Conservation (phyloP, 2,888 invertebrate species). For the Scaptodrosophila latifasciaeformis region DNA sequence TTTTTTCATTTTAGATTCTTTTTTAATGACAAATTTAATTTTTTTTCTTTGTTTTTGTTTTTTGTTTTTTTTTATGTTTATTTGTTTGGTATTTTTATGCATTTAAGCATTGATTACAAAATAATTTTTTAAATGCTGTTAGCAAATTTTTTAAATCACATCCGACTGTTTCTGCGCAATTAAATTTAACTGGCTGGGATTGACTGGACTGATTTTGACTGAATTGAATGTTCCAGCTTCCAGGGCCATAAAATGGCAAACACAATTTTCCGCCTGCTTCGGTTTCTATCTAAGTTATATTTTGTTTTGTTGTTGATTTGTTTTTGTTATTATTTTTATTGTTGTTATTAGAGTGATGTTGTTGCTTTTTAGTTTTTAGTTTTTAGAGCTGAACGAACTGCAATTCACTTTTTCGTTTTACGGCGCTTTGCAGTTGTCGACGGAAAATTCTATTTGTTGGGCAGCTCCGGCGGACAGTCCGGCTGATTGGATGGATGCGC, state of each 20-base stretch:
- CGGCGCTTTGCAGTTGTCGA: conserved; percentile 72
- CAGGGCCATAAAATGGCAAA: background rate
- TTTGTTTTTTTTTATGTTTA: conserved; percentile 26
- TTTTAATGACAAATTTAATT: conserved; percentile 18
- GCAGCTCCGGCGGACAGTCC: conserved; percentile 94
- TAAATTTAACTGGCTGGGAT: too few species aligned
- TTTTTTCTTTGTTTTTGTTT: conserved; percentile 17
- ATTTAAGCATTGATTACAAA: conserved; percentile 47
- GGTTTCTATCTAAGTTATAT: conserved; percentile 17
- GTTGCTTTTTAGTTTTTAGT: conserved; percentile 20
- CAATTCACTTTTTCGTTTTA: conserved; percentile 71
- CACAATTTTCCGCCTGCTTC: background rate
- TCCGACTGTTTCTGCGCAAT: conserved; percentile 51
- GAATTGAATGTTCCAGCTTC: conserved; percentile 11
- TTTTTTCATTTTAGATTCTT: conserved; percentile 11
- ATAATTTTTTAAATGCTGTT: conserved; percentile 60
- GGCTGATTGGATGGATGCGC: conserved; percentile 95
- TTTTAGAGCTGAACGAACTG: conserved; percentile 50
- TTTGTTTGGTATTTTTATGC: conserved; percentile 54
- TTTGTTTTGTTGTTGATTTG: conserved; percentile 4
- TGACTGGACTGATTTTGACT: too few species aligned
- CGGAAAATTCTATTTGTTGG: conserved; percentile 79
- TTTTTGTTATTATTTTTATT: background rate
- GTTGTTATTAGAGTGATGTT: background rate
- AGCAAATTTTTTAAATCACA: conserved; percentile 69